Conservation (phyloP, 2,888 invertebrate genomes). For the Eupithecia subfuscata region DNA sequence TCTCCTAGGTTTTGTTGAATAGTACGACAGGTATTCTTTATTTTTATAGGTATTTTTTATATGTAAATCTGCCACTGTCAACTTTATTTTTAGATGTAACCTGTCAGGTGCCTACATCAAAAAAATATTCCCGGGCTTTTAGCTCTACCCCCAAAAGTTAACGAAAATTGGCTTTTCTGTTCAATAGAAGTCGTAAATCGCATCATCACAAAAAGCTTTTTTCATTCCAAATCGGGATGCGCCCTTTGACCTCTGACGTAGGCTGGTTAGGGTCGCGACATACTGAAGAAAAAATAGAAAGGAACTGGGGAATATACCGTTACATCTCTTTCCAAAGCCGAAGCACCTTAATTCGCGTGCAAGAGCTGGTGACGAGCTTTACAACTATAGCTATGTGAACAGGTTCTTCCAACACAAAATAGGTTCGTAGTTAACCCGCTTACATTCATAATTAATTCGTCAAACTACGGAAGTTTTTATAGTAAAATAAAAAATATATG, state of each 20-base stretch:
- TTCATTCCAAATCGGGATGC: conserved; percentile 11
- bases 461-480: too few relatives aligned
- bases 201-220: conserved; percentile 17
- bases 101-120: background rate
- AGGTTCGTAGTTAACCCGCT: too few relatives aligned
- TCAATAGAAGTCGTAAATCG: conserved; percentile 9
- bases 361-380: too few relatives aligned
- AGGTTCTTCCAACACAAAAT: too few relatives aligned
- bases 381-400: too few relatives aligned
- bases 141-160: background rate
- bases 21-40: too few relatives aligned
- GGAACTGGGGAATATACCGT: background rate
- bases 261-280: background rate
- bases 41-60: too few relatives aligned
- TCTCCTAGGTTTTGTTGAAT: too few relatives aligned
- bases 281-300: background rate
- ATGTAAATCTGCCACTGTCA: too few relatives aligned
- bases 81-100: background rate
- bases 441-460: too few relatives aligned
- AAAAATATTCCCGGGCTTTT: background rate
- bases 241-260: conserved; percentile 11
- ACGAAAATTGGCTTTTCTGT: background rate
- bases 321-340: background rate
- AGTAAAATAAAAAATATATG: too few relatives aligned
- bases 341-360: background rate